A percentile compares a stretch with the other conserved stretches of the same genome.
phyloP scores from a whole-genome alignment of 2,888 invertebrate genomes.

The Malachius bipustulatus region DNA sequence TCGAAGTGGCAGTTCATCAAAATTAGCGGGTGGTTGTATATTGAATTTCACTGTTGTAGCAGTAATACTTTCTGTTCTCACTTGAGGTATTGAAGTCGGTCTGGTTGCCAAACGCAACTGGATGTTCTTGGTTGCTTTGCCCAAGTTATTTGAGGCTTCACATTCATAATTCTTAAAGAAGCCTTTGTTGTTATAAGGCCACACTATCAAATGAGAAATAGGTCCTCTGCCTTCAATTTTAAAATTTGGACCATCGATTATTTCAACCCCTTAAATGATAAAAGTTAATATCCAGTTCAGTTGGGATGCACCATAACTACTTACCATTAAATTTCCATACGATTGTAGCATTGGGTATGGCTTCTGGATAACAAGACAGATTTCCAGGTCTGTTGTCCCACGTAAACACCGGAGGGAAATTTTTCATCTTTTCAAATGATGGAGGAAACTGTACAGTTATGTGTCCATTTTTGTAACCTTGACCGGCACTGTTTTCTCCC shows the following conservation, averaged over 20 bases:
- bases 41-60: constrained; percentile 77
- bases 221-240: constrained; percentile 45
- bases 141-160: constrained; percentile 65
- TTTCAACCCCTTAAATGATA: too few relatives aligned
- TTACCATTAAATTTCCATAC: constrained; percentile 54
- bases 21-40: constrained; percentile 61
- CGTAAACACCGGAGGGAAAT: constrained; percentile 64
- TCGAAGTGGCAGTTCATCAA: constrained; percentile 63
- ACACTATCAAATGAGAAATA: constrained; percentile 57
- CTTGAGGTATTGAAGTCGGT: constrained; percentile 55
- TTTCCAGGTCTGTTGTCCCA: constrained; percentile 76
- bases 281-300: not conserved
- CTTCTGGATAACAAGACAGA: constrained; percentile 75
- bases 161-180: constrained; percentile 72
- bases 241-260: constrained; percentile 23
- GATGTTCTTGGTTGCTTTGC: constrained; percentile 54
- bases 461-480: constrained; percentile 65
- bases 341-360: constrained; percentile 83
- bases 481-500: constrained; percentile 67
- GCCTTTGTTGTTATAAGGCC: constrained; percentile 48
- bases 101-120: constrained; percentile 60
- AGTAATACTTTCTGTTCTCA: constrained; percentile 55
- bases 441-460: constrained; percentile 74
- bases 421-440: constrained; percentile 58
- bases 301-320: not conserved